Evolutionary conservation across 2,797 vertebrate species (phyloP).

Genomic region (Loriculus beryllinus): DNA sequence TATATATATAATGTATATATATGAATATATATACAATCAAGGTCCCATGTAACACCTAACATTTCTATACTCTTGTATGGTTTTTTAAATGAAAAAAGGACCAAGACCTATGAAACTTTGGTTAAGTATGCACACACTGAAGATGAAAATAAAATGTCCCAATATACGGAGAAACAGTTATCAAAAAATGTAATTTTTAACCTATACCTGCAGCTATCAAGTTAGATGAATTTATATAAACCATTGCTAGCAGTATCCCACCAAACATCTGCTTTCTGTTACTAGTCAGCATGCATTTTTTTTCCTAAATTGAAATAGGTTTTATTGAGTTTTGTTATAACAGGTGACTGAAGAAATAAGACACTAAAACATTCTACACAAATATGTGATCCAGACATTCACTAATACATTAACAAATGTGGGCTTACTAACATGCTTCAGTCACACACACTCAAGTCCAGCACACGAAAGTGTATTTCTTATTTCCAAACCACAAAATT

Average conservation of each 20-base stretch:
- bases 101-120: not conserved
- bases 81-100: not conserved
- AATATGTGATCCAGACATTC: not conserved
- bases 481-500: slow-evolving; percentile 4
- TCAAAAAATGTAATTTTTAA: not conserved
- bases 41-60: not conserved
- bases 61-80: not conserved
- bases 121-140: not conserved
- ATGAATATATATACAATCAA: not conserved
- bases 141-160: not conserved
- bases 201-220: not conserved
- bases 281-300: not conserved
- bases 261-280: not conserved
- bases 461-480: not conserved
- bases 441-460: not conserved
- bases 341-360: not conserved
- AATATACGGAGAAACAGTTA: not conserved
- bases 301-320: not conserved
- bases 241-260: not conserved
- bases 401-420: not conserved
- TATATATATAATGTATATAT: too few species aligned
- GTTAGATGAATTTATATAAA: not conserved
- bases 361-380: not conserved
- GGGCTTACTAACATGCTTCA: not conserved
- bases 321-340: not conserved